phyloP scores from a whole-genome alignment of 2,113 vertebrate species.

The Apistogramma diplotaenia region DNA sequence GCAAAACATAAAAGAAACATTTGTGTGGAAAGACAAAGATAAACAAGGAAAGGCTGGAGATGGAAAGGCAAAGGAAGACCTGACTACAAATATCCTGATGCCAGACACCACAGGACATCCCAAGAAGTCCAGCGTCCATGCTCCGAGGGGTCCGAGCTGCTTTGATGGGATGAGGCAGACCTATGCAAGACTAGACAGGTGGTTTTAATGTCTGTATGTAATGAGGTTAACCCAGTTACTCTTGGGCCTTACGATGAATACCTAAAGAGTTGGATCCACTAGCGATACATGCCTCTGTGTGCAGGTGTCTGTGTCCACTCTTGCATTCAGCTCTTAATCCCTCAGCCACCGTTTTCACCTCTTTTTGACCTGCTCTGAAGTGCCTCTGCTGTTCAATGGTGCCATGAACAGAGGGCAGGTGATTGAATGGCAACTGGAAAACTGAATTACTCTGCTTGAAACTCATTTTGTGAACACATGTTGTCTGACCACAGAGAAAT shows the following conservation, averaged over 20 bases:
- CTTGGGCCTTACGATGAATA: neutral
- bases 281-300: neutral
- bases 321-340: constrained; percentile 4
- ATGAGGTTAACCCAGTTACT: neutral
- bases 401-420: neutral
- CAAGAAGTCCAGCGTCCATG: neutral
- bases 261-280: neutral
- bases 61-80: neutral
- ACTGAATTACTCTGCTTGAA: constrained; percentile 35
- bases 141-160: neutral
- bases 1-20: neutral
- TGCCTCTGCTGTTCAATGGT: constrained; percentile 20
- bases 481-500: constrained; percentile 2
- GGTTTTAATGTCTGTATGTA: neutral
- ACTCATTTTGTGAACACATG: constrained; percentile 24
- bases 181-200: neutral
- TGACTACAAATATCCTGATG: neutral
- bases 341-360: constrained; percentile 22
- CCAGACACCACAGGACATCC: neutral
- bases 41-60: neutral
- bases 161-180: neutral
- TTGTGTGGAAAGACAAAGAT: neutral
- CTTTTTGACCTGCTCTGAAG: constrained; percentile 34
- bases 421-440: constrained; percentile 35
- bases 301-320: neutral